Evolutionary conservation across 2,888 invertebrate species (phyloP), one percentile per base, ranked within the genome.

Genomic region (Synanthedon formicaeformis): DNA sequence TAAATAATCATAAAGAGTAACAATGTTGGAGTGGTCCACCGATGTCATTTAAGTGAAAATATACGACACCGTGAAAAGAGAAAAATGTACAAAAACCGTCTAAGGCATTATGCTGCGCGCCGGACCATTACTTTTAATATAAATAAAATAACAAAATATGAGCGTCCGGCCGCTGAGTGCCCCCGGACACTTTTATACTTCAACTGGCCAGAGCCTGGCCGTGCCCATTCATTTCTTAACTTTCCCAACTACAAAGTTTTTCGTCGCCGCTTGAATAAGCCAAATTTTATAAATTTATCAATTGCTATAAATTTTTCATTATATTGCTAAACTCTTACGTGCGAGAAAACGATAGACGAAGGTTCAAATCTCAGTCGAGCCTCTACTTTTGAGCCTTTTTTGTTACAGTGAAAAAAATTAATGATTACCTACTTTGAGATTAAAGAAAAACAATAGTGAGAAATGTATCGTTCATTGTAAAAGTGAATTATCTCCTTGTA

Each of bases 61-160:
- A 84, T 85, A 86, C 84, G 83, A 76, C 77, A 73, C 65, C 65
- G 66, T 76, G 77, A 77, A 82, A 79, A 78, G 80, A 84, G 82
- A 84, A 76, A 81, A 84, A 85, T 80, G 82, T 70, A 78, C 78
- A 79, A 81, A 82, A 85, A 84, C 75, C 72, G 80, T 80, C 81
- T 71, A 73, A 78, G 78, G 77, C 79, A 81, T 84, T 85, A 84
- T 84, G 75, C 78, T 72, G 77, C 73, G 78, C 74, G 76, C 68
- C 71, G 62, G 69, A 80, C 85, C 86, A 87, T 87, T 87, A 87
- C 87, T 87, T 87, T 87, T 86, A 85, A 87, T 87, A 86, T 83
- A 86, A 86, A 86, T 86, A 86, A 87, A 86, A 87, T 86, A 87
- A 85, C 86, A 87, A 87, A 87, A 87, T 87, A 87, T 87, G 87